Conservation (phyloP, 1,140 invertebrate genomes). For the Drosophila bocqueti region DNA sequence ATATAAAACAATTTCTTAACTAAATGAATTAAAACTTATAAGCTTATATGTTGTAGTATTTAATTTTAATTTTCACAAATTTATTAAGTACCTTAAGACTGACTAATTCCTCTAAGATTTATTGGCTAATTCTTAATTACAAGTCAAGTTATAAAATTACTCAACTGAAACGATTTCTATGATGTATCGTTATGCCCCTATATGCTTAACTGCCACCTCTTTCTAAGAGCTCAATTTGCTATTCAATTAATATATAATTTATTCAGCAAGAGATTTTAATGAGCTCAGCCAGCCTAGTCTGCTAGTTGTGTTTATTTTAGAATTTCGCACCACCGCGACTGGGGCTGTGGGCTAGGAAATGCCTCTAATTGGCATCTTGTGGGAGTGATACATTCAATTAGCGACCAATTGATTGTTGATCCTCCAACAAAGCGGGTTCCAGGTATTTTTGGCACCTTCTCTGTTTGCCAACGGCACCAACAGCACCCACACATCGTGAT, state of each 20-base stretch:
- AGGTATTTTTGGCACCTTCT: slow-evolving; percentile 43
- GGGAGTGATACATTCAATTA: slow-evolving; percentile 49
- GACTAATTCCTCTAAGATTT: neutral
- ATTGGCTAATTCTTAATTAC: slow-evolving; percentile 7
- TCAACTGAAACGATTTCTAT: slow-evolving; percentile 3
- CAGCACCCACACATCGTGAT: slow-evolving; percentile 20
- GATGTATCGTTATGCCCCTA: slow-evolving; percentile 7
- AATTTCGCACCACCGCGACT: slow-evolving; percentile 17
- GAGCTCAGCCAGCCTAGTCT: slow-evolving; percentile 6
- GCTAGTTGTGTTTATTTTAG: slow-evolving; percentile 8
- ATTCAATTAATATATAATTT: slow-evolving; percentile 31
- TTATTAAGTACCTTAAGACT: too few species aligned
- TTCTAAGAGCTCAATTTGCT: slow-evolving; percentile 26
- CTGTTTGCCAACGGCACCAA: slow-evolving; percentile 35
- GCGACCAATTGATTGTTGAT: slow-evolving; percentile 42
- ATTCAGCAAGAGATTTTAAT: slow-evolving; percentile 21
- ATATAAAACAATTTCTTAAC: neutral
- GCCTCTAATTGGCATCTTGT: slow-evolving; percentile 45
- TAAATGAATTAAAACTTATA: neutral
- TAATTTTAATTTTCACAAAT: too few species aligned
- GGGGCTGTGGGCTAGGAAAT: neutral
- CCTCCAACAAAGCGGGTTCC: slow-evolving; percentile 35
- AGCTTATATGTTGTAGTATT: neutral
- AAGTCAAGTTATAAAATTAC: slow-evolving; percentile 7
- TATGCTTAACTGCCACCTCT: slow-evolving; percentile 21